phyloP scores from a whole-genome alignment of 2,113 vertebrate species.

The Oceanites oceanicus region DNA sequence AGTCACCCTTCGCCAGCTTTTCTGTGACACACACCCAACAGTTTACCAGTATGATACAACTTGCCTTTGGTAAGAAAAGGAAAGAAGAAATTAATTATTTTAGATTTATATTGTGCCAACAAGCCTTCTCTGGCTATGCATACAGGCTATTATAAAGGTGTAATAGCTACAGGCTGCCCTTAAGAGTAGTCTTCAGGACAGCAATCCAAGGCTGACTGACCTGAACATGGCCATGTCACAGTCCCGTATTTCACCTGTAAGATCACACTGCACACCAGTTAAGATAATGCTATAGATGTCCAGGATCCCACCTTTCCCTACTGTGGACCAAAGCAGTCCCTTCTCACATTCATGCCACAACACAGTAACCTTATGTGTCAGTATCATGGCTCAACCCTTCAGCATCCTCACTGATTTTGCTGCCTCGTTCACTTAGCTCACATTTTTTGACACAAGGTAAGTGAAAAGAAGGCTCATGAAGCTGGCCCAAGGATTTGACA shows the following conservation, averaged over 20 bases:
- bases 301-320: not conserved
- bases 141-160: not conserved
- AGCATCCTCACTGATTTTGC: not conserved
- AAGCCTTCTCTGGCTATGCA: not conserved
- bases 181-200: not conserved
- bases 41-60: not conserved
- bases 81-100: not conserved
- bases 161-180: not conserved
- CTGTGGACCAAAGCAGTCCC: not conserved
- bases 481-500: not conserved
- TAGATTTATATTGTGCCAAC: not conserved
- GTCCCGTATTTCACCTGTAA: not conserved
- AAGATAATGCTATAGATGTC: accelerated
- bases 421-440: not conserved
- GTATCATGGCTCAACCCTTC: not conserved
- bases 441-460: not conserved
- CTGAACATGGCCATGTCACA: not conserved
- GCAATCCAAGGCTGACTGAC: not conserved
- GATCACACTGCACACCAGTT: not conserved
- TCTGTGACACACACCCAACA: not conserved
- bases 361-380: not conserved
- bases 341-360: not conserved
- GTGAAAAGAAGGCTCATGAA: not conserved
- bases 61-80: not conserved
- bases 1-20: not conserved